phyloP scores from a whole-genome alignment of 2,113 vertebrate genomes.

The Gasterosteus nipponicus region DNA sequence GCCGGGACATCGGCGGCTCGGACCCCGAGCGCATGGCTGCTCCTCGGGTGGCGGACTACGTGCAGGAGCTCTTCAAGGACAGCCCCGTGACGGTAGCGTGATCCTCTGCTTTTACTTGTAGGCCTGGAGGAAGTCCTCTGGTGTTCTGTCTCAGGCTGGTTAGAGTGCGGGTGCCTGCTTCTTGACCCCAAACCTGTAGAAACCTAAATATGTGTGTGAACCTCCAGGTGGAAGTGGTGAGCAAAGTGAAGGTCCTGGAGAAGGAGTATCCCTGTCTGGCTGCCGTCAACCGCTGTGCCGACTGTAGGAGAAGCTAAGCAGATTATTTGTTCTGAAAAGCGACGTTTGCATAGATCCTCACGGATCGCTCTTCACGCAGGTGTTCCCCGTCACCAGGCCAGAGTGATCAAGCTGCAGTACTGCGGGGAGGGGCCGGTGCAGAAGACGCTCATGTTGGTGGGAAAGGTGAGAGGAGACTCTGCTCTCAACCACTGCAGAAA shows the following conservation, averaged over 20 bases:
- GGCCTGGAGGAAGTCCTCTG: background rate
- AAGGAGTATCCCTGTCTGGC: constrained; percentile 84
- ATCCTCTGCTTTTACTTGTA: background rate
- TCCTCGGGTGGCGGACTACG: constrained; percentile 79
- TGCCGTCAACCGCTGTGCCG: constrained; percentile 86
- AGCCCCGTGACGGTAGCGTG: constrained; percentile 73
- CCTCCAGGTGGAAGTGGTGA: constrained; percentile 77
- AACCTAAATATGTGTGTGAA: background rate
- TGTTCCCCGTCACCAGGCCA: constrained; percentile 82
- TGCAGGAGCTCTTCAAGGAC: constrained; percentile 77
- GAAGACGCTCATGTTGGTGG: constrained; percentile 83
- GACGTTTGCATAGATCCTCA: background rate
- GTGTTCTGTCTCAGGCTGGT: background rate
- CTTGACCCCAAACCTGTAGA: background rate
- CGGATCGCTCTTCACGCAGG: constrained; percentile 51
- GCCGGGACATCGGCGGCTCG: constrained; percentile 84
- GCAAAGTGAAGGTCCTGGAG: constrained; percentile 73
- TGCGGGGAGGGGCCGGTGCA: constrained; percentile 78
- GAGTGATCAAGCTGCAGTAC: constrained; percentile 83
- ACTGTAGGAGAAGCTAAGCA: constrained; percentile 57
- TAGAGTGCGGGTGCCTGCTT: background rate
- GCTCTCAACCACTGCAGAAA: background rate
- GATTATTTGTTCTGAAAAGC: background rate
- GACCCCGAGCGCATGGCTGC: constrained; percentile 87
- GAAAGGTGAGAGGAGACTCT: constrained; percentile 76